phyloP scores from a whole-genome alignment of 2,113 vertebrate genomes.

The Heterotilapia buettikoferi region DNA sequence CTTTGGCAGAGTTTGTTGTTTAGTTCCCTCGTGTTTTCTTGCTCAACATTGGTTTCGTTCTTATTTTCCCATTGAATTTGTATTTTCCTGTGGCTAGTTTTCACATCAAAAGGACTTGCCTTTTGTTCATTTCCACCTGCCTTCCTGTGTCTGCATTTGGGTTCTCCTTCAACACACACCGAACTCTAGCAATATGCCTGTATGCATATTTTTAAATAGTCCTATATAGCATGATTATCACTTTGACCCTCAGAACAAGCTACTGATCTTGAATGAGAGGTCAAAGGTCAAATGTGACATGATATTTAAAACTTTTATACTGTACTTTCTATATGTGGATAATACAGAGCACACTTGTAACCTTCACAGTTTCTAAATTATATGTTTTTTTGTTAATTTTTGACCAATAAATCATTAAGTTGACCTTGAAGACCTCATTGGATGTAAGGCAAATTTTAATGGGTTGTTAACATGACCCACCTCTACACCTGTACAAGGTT shows the following conservation, averaged over 20 bases:
- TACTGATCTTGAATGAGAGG: background rate
- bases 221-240: background rate
- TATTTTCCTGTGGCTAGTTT: background rate
- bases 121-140: background rate
- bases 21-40: background rate
- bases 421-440: background rate
- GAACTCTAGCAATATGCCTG: background rate
- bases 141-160: background rate
- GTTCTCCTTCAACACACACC: background rate
- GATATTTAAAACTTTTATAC: background rate
- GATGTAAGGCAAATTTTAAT: background rate
- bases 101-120: background rate
- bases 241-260: background rate
- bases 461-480: background rate
- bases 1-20: background rate
- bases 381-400: background rate
- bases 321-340: background rate
- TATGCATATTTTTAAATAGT: background rate
- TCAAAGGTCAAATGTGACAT: background rate
- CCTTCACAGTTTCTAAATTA: rapidly evolving
- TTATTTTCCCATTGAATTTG: background rate
- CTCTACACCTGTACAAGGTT: background rate
- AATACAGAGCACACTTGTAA: background rate
- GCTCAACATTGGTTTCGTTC: background rate
- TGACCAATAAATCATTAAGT: background rate